Evolutionary conservation across 2,888 invertebrate species (phyloP), one percentile per base, ranked within the genome.

Genomic region (Bhutanitis thaidina): DNA sequence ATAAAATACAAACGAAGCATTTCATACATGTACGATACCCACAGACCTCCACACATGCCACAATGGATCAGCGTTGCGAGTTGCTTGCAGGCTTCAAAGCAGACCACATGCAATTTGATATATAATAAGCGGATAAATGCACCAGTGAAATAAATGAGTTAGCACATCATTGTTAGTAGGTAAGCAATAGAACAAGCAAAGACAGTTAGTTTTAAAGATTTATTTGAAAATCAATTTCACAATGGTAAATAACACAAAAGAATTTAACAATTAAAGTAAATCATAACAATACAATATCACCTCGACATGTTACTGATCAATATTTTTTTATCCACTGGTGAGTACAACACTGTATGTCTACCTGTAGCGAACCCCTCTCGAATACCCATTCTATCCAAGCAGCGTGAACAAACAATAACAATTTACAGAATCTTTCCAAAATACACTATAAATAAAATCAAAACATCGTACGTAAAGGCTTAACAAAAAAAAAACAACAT

Each of bases 311-410:
- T 36, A 48, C 27, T 34, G 30, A 50, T 44, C 44, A 38, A 43
- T 38, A 43, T 34, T 14, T 36, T 39, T 34, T 43, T 25, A 27
- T 32, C 35, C 50, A 43, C 39, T 34, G 29, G 32, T 25, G 29
- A 20, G 39, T 50, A 44, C 49, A 55, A 43, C 58, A 46, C 27
- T 27, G 58, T n/a, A n/a, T 61, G 60, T 77, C 83, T 86, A 87
- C 82, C 86, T 86, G 83, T 80, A 78, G 71, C 78, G 79, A 69
- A 80, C 80, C 79, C 74, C 86, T 80, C 84, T 80, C 77, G 80
- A 76, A 67, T 80, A 82, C 70, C 80, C 86, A 69, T 84, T 80
- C 86, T 87, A 77, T 84, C 74, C 79, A 65, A 76, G 87, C 84
- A 71, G 88, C 88, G 66, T 77, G 77, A 78, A 83, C 74, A 76